Evolutionary conservation across 2,113 vertebrate species (phyloP).

Genomic region (Podarcis raffonei): DNA sequence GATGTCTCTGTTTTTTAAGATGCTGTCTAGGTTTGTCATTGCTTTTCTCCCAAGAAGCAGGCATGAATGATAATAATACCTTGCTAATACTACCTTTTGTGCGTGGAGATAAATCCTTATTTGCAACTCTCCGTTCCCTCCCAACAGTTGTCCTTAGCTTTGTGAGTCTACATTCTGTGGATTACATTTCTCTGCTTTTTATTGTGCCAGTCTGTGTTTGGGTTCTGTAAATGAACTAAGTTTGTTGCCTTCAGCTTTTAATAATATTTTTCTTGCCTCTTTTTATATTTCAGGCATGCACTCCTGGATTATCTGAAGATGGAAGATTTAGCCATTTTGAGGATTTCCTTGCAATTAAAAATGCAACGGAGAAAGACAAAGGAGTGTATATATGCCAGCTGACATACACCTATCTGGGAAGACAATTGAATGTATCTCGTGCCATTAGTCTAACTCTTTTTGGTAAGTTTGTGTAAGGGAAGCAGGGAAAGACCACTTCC

Average conservation of each 20-base stretch:
- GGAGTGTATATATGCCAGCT: constrained; percentile 82
- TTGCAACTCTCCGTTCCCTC: not conserved
- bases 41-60: no score
- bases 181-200: not conserved
- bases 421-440: constrained; percentile 74
- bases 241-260: not conserved
- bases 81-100: no score
- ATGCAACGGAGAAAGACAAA: constrained; percentile 55
- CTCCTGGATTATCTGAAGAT: constrained; percentile 61
- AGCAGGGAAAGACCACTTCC: no score
- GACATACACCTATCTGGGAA: constrained; percentile 73
- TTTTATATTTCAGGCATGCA: constrained; percentile 74
- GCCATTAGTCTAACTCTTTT: constrained; percentile 70
- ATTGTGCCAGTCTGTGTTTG: not conserved
- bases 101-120: not conserved
- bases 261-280: not conserved
- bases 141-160: not conserved
- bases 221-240: not conserved
- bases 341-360: constrained; percentile 57
- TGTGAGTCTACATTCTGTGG: not conserved
- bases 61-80: no score
- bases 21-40: no score
- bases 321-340: constrained; percentile 28
- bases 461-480: not conserved
- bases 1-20: no score